A percentile compares a stretch with the other conserved stretches of the same genome.
Conservation (phyloP, 2,797 vertebrate species). For the Bradypodion pumilum region DNA sequence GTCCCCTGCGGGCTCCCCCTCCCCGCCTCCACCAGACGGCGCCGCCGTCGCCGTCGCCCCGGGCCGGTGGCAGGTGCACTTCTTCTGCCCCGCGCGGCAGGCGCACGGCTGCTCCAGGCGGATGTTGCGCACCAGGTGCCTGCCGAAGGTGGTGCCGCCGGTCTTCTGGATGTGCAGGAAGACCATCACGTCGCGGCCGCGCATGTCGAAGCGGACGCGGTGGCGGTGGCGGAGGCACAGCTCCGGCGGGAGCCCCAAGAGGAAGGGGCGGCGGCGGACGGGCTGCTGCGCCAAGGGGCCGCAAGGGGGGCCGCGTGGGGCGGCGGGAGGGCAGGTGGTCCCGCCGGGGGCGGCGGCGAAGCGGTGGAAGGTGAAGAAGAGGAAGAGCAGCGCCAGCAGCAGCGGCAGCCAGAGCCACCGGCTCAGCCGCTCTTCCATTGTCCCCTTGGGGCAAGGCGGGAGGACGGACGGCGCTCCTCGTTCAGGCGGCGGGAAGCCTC, state of each 20-base stretch:
- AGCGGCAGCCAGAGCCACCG: slow-evolving; percentile 93
- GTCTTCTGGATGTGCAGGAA: slow-evolving; percentile 99
- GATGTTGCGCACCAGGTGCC: slow-evolving; percentile 96
- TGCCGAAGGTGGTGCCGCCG: slow-evolving; percentile 94
- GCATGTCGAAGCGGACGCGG: slow-evolving; percentile 92
- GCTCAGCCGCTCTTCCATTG: slow-evolving; percentile 94
- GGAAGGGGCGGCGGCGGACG: slow-evolving; percentile 65
- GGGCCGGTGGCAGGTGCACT: slow-evolving; percentile 93
- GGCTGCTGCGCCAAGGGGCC: slow-evolving; percentile 72
- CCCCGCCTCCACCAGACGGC: accelerated
- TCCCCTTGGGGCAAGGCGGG: slow-evolving; percentile 64
- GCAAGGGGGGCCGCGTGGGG: slow-evolving; percentile 65
- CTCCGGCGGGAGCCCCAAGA: slow-evolving; percentile 88
- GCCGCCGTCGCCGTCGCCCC: slow-evolving; percentile 64
- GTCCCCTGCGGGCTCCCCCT: not conserved
- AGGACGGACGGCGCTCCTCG: not conserved
- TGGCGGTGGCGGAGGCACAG: slow-evolving; percentile 88
- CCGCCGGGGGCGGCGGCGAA: slow-evolving; percentile 92
- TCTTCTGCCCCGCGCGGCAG: slow-evolving; percentile 95
- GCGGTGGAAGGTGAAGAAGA: slow-evolving; percentile 93
- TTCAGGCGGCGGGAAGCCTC: slow-evolving; percentile 37
- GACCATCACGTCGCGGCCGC: slow-evolving; percentile 93
- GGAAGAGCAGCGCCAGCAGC: slow-evolving; percentile 89
- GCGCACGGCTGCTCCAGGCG: slow-evolving; percentile 93
- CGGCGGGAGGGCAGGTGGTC: slow-evolving; percentile 81